These are phyloP conservation scores for Pangasius larnaudii DNA, from an alignment of 2,797 vertebrate genomes.

Conservation along the genomic window DNA sequence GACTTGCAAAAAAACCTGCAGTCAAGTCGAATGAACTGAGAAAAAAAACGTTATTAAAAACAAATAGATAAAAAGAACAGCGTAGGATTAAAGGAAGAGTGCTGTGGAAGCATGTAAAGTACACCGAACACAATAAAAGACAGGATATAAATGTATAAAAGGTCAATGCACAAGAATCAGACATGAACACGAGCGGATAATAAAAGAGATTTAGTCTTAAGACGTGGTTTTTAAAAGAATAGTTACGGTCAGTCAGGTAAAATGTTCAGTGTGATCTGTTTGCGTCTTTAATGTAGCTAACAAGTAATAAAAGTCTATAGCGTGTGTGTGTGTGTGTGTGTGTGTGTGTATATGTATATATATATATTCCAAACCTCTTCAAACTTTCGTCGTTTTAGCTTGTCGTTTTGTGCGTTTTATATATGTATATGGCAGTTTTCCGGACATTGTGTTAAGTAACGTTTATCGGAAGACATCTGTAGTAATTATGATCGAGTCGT, in stretches of 20 bases:
- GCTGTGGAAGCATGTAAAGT: background rate
- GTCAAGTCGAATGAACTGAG: background rate
- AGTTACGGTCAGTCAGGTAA: background rate
- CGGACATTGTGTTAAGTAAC: background rate
- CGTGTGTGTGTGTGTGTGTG: too few relatives aligned
- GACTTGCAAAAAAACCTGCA: too few relatives aligned
- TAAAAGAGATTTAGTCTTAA: background rate
- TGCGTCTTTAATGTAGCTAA: background rate
- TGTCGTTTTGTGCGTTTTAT: background rate
- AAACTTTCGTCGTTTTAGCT: background rate
- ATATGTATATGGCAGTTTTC: background rate
- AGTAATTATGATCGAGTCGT: background rate
- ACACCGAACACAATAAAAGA: background rate
- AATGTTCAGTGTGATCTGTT: background rate
- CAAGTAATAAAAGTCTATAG: too few relatives aligned
- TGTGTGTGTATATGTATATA: too few relatives aligned
- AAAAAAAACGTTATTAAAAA: background rate
- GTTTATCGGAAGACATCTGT: background rate
- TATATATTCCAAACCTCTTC: background rate
- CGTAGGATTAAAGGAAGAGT: background rate
- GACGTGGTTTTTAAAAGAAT: background rate
- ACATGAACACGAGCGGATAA: background rate
- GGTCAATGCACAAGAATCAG: conserved; percentile 16
- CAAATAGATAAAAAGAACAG: background rate
- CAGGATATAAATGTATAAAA: conserved; percentile 5